Conservation (phyloP, 2,113 vertebrate species). For the Dolichotis patagonum region DNA sequence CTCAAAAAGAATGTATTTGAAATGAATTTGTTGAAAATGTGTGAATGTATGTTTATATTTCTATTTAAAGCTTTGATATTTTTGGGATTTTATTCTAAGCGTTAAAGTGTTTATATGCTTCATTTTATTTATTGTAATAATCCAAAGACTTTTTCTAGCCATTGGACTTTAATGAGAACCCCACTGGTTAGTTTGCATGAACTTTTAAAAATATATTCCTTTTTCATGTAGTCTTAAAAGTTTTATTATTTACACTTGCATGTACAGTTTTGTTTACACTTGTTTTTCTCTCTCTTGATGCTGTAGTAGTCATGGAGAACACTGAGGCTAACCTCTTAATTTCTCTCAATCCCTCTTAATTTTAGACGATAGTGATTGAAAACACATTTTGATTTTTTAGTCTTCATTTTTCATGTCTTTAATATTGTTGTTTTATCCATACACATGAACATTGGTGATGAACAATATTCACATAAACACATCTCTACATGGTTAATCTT, state of each 20-base stretch:
- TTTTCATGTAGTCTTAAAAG: neutral
- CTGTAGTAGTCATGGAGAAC: neutral
- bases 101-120: neutral
- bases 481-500: neutral
- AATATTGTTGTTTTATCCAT: neutral
- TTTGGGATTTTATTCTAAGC: neutral
- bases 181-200: neutral
- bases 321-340: too few species aligned
- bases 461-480: neutral
- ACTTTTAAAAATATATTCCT: neutral
- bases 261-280: neutral
- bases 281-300: neutral
- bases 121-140: neutral
- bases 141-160: neutral
- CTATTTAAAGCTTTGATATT: neutral
- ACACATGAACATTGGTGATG: neutral
- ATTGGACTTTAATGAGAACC: neutral
- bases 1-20: neutral
- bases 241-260: neutral
- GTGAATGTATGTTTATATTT: neutral
- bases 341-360: neutral
- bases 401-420: neutral
- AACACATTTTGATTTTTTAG: neutral
- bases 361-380: neutral
- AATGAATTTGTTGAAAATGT: neutral